phyloP scores from a whole-genome alignment of 2,113 vertebrate species.

The Corynorhinus townsendii region DNA sequence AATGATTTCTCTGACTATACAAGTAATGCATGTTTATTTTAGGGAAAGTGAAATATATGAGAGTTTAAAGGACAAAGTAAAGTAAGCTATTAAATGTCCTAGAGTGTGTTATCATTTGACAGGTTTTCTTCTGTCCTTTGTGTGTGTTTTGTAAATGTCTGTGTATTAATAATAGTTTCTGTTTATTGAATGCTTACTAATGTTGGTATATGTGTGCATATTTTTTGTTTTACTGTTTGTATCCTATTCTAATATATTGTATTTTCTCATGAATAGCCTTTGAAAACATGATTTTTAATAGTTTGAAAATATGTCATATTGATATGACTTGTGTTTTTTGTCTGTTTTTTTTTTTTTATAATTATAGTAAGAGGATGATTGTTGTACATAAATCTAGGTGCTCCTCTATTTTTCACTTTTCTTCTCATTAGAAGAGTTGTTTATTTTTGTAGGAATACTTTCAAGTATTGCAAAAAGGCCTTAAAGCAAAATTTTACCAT shows the following conservation, averaged over 20 bases:
- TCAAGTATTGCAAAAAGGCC: not conserved
- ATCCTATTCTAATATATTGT: not conserved
- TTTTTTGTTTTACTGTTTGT: not conserved
- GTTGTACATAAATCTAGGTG: not conserved
- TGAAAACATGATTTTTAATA: not conserved
- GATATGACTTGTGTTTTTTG: not conserved
- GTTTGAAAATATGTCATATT: not conserved
- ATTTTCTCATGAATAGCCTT: constrained; percentile 12
- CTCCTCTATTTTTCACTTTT: not conserved
- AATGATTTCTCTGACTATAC: not conserved
- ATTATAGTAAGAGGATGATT: not conserved
- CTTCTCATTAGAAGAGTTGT: not conserved
- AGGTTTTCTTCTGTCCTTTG: not conserved
- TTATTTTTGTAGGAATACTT: not conserved
- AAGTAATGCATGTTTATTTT: not conserved
- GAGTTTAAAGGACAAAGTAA: not conserved
- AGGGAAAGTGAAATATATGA: not conserved
- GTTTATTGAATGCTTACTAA: not conserved
- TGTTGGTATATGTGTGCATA: not conserved
- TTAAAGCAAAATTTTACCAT: not conserved
- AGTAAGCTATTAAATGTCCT: not conserved
- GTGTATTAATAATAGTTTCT: not conserved
- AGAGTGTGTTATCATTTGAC: not conserved
- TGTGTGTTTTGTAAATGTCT: not conserved
- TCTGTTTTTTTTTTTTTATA: not conserved